Percentiles rank a stretch among this genome's conserved stretches.
Conservation (phyloP, 1,140 invertebrate species). For the Zeugodacus cucurbitae region DNA sequence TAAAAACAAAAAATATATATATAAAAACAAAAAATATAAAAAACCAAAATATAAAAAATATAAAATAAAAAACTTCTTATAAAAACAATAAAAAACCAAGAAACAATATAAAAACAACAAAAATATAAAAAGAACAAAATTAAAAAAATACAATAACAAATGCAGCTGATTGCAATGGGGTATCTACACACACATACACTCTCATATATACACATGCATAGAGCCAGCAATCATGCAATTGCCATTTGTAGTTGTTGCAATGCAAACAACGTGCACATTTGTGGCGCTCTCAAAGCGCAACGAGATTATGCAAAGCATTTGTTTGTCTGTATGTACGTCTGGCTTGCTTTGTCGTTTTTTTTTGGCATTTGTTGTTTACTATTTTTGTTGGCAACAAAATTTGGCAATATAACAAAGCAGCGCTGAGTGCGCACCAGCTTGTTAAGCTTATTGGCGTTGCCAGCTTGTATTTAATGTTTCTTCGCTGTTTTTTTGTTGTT, state of each 20-base stretch:
- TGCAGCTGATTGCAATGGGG: background rate
- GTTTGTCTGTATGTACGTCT: too few species aligned
- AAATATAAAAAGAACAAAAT: too few species aligned
- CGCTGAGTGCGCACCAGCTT: background rate
- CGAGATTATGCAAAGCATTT: constrained; percentile 20
- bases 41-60: too few species aligned
- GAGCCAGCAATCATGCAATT: background rate
- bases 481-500: background rate
- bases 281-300: background rate
- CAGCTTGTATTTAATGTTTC: background rate
- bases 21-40: too few species aligned
- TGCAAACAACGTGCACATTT: background rate
- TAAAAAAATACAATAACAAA: too few species aligned
- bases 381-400: constrained; percentile 1
- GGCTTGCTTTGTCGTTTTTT: background rate
- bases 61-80: too few species aligned
- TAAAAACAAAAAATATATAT: too few species aligned
- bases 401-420: background rate
- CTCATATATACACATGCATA: background rate
- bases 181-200: background rate
- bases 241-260: constrained; percentile 6
- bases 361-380: background rate
- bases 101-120: too few species aligned
- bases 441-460: background rate
- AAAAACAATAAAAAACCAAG: too few species aligned